These are phyloP conservation scores for Priocnemis perturbator DNA, from an alignment of 2,888 invertebrate genomes.

Conservation along the genomic window DNA sequence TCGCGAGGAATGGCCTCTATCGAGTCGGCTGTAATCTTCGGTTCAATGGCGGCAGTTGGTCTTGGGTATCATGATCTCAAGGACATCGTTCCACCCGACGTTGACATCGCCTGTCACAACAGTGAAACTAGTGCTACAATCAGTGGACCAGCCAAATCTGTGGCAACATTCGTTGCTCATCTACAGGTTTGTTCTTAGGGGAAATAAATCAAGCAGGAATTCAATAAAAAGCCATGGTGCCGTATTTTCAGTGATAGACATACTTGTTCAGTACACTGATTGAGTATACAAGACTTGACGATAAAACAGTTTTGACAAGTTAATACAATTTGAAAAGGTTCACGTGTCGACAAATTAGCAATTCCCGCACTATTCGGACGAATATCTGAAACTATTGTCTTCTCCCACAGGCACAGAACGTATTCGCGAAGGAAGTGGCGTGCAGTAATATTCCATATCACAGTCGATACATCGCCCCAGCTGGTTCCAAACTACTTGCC, in stretches of 20 bases:
- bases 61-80: slow-evolving; percentile 80
- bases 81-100: slow-evolving; percentile 83
- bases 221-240: background rate
- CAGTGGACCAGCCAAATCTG: slow-evolving; percentile 87
- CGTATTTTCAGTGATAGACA: too few species aligned
- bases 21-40: slow-evolving; percentile 77
- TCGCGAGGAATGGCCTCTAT: slow-evolving; percentile 65
- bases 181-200: slow-evolving; percentile 72
- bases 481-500: slow-evolving; percentile 82
- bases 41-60: slow-evolving; percentile 94
- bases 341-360: too few species aligned
- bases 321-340: too few species aligned
- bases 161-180: slow-evolving; percentile 81
- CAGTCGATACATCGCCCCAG: slow-evolving; percentile 86
- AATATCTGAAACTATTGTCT: too few species aligned
- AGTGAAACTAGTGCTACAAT: slow-evolving; percentile 91
- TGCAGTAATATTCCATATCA: slow-evolving; percentile 94
- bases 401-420: slow-evolving; percentile 79
- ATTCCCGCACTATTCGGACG: too few species aligned
- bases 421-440: slow-evolving; percentile 89
- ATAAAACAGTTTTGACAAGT: too few species aligned
- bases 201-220: too few species aligned
- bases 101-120: slow-evolving; percentile 93
- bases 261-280: too few species aligned
- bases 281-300: too few species aligned